Evolutionary conservation across 2,113 vertebrate genomes (phyloP).

Genomic region (mouse (Mus musculus)): DNA sequence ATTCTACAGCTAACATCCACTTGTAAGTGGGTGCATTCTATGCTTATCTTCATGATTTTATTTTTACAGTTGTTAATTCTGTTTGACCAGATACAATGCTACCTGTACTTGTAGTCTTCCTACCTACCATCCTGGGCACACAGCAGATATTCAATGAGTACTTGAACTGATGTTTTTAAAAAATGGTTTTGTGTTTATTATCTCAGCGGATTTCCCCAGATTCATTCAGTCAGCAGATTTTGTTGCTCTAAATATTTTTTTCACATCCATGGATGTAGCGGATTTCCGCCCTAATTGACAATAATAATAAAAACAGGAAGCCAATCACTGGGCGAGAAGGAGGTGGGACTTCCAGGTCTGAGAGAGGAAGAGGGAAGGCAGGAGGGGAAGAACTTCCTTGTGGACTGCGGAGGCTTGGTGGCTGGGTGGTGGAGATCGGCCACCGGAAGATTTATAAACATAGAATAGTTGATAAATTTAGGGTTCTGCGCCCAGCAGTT

Average conservation of each 20-base stretch:
- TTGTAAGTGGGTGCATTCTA: neutral
- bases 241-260: slow-evolving; percentile 54
- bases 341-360: too few species aligned
- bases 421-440: too few species aligned
- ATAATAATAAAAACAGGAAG: too few species aligned
- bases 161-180: slow-evolving; percentile 55
- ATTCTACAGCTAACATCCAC: neutral
- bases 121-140: neutral
- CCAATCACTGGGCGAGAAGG: too few species aligned
- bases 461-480: too few species aligned
- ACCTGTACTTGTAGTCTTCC: slow-evolving; percentile 21
- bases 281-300: too few species aligned
- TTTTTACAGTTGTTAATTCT: slow-evolving; percentile 37
- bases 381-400: too few species aligned
- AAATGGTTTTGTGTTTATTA: slow-evolving; percentile 55
- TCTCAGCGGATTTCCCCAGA: slow-evolving; percentile 53
- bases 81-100: neutral
- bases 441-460: too few species aligned
- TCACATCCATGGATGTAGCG: neutral
- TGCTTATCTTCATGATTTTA: neutral
- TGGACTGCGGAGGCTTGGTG: too few species aligned
- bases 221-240: neutral
- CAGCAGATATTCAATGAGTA: neutral
- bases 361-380: too few species aligned
- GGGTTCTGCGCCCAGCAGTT: too few species aligned